phyloP scores from a whole-genome alignment of 1,140 invertebrate species.

The Bradynema listronoti region DNA sequence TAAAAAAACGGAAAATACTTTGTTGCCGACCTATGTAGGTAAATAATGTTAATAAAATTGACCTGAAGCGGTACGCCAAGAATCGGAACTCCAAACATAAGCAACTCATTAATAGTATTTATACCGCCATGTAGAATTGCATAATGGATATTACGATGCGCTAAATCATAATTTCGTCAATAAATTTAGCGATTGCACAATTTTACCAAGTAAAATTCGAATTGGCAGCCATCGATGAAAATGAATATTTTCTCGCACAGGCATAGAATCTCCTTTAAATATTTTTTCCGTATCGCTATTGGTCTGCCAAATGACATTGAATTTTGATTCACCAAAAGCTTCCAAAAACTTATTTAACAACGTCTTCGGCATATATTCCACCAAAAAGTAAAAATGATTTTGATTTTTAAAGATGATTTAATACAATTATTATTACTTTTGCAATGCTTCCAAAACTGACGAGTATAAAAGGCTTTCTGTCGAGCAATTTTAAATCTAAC shows the following conservation, averaged over 20 bases:
- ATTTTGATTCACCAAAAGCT: constrained; percentile 28
- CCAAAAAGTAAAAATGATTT: constrained; percentile 19
- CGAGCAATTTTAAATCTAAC: constrained; percentile 40
- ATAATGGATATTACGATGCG: constrained; percentile 47
- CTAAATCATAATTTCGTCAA: constrained; percentile 22
- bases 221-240: constrained; percentile 48
- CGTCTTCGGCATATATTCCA: constrained; percentile 42
- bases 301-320: constrained; percentile 47
- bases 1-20: too few relatives aligned
- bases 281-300: constrained; percentile 30
- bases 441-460: constrained; percentile 54
- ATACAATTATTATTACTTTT: constrained; percentile 21
- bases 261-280: constrained; percentile 8
- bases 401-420: constrained; percentile 5
- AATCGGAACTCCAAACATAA: constrained; percentile 51
- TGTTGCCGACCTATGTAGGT: too few relatives aligned
- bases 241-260: constrained; percentile 38
- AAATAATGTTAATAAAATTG: too few relatives aligned
- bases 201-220: constrained; percentile 42
- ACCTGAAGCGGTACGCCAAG: constrained; percentile 49
- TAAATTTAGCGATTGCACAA: not conserved
- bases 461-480: constrained; percentile 36
- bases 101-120: constrained; percentile 50
- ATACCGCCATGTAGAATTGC: constrained; percentile 49
- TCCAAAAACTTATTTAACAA: constrained; percentile 37